Evolutionary conservation across 2,797 vertebrate genomes (phyloP).

Genomic region (Anabas testudineus): DNA sequence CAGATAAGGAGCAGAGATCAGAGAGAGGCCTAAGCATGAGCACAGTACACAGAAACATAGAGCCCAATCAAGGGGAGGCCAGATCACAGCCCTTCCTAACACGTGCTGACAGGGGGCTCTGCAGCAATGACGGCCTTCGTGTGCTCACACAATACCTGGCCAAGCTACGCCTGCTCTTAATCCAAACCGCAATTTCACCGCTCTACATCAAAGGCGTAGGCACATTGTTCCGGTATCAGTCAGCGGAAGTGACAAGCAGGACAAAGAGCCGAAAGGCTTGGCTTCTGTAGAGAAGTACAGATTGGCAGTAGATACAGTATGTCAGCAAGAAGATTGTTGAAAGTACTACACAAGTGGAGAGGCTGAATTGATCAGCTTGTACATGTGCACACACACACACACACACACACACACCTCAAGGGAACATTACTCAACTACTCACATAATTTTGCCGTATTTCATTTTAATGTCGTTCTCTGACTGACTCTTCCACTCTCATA

Average conservation of each 20-base stretch:
- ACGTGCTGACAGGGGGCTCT: slow-evolving; percentile 88
- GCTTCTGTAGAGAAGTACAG: slow-evolving; percentile 21
- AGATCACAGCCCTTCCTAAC: slow-evolving; percentile 94
- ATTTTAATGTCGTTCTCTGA: slow-evolving; percentile 68
- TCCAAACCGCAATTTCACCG: slow-evolving; percentile 84
- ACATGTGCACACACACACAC: slow-evolving; percentile 39
- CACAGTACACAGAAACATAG: slow-evolving; percentile 73
- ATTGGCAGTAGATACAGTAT: slow-evolving; percentile 19
- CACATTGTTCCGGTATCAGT: slow-evolving; percentile 77
- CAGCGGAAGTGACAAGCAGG: slow-evolving; percentile 62
- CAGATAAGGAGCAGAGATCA: slow-evolving; percentile 96
- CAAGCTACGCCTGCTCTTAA: slow-evolving; percentile 78
- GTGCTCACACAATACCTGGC: slow-evolving; percentile 82
- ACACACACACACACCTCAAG: slow-evolving; percentile 36
- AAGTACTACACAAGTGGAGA: slow-evolving; percentile 41
- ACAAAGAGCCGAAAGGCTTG: slow-evolving; percentile 33
- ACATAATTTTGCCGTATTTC: slow-evolving; percentile 70
- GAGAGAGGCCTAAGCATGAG: slow-evolving; percentile 83
- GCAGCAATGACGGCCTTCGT: slow-evolving; percentile 77
- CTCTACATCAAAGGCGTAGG: slow-evolving; percentile 84
- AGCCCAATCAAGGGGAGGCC: slow-evolving; percentile 75
- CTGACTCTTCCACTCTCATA: slow-evolving; percentile 53
- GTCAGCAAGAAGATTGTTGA: slow-evolving; percentile 30
- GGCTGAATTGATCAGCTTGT: slow-evolving; percentile 26
- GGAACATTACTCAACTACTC: slow-evolving; percentile 43